These are phyloP conservation scores for Pristis pectinata DNA, from an alignment of 2,797 vertebrate genomes.

Conservation along the genomic window DNA sequence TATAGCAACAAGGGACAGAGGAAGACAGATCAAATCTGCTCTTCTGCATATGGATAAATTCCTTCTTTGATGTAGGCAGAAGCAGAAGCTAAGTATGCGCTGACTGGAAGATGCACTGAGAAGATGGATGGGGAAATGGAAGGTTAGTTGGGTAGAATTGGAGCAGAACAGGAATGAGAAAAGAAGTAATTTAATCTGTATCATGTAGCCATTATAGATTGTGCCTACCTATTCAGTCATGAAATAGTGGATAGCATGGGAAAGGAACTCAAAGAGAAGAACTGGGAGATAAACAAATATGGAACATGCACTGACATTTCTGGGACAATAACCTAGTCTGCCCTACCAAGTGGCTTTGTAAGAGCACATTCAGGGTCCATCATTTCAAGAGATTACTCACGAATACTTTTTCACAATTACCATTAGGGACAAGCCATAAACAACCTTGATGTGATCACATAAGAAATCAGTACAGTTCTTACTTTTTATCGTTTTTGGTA, in stretches of 20 bases:
- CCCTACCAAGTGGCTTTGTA: background rate
- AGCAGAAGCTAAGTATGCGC: too few relatives aligned
- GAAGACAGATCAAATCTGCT: background rate
- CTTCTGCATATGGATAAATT: background rate
- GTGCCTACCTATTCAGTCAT: background rate
- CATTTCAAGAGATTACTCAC: background rate
- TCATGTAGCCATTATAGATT: background rate
- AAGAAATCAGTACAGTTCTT: background rate
- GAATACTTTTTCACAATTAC: background rate
- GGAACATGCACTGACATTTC: background rate
- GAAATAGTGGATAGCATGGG: background rate
- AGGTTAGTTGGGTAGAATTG: too few relatives aligned
- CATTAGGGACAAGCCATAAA: too few relatives aligned
- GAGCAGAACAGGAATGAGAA: background rate
- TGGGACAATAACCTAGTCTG: background rate
- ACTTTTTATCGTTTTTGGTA: background rate
- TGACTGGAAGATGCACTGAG: too few relatives aligned
- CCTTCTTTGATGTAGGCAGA: background rate
- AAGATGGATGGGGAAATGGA: background rate
- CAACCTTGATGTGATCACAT: background rate
- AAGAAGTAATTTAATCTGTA: background rate
- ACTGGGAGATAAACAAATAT: background rate
- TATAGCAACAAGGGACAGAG: background rate
- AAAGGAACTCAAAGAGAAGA: background rate
- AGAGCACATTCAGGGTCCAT: background rate